These are phyloP conservation scores for Tinea trinotella DNA, from an alignment of 2,888 invertebrate genomes.

Conservation along the genomic window DNA sequence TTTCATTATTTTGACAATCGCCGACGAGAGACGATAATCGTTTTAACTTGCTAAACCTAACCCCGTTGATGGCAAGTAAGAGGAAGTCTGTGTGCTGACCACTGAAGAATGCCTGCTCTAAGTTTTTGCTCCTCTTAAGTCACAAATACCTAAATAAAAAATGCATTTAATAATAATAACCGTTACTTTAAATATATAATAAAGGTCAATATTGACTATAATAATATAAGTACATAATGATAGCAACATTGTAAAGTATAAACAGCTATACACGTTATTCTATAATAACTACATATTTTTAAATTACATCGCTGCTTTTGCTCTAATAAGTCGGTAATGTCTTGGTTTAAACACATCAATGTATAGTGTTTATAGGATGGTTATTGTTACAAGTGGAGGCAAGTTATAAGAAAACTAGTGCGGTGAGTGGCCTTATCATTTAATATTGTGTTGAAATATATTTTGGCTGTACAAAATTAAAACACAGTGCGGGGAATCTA, in stretches of 20 bases:
- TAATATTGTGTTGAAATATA: conserved; percentile 6
- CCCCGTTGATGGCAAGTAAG: too few species aligned
- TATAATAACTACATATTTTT: background rate
- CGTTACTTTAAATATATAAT: background rate
- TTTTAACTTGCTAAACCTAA: too few species aligned
- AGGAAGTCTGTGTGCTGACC: too few species aligned
- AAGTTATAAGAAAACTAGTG: conserved; percentile 4
- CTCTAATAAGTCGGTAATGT: background rate
- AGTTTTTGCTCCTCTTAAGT: too few species aligned
- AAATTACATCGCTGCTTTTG: background rate
- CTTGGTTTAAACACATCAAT: background rate
- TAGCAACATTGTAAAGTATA: background rate
- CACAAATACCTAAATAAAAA: background rate
- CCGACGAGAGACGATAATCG: too few species aligned
- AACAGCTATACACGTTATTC: background rate
- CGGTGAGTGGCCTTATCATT: conserved; percentile 16
- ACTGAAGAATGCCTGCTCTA: too few species aligned
- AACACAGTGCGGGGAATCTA: too few species aligned
- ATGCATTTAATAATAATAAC: background rate
- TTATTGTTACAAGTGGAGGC: background rate
- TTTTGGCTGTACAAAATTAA: too few species aligned
- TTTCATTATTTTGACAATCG: too few species aligned
- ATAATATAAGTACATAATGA: background rate
- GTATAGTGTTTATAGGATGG: background rate
- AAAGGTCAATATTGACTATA: background rate